A percentile compares a stretch with the other conserved stretches of the same genome.
phyloP scores from a whole-genome alignment of 1,140 invertebrate species.

The Cherax quadricarinatus region DNA sequence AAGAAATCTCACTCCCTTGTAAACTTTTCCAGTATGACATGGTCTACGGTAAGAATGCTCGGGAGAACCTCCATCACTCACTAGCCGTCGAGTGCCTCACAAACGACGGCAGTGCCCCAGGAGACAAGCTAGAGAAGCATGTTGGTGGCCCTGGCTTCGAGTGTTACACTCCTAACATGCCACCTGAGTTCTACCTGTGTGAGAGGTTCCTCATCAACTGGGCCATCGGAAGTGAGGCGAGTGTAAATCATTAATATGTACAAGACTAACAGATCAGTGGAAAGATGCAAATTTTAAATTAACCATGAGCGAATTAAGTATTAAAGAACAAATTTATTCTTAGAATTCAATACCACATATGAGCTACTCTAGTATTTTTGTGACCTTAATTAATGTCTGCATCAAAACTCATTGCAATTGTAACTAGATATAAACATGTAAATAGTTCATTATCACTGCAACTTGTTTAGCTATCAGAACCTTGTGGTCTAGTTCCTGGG shows the following conservation, averaged over 20 bases:
- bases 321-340: no score
- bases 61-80: conserved; percentile 47
- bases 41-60: conserved; percentile 49
- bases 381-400: no score
- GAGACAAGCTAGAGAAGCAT: conserved; percentile 40
- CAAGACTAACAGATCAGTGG: no score
- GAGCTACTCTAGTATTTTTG: no score
- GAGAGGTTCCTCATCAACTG: conserved; percentile 70
- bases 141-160: conserved; percentile 52
- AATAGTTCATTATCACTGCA: no score
- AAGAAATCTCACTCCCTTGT: neutral
- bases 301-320: no score
- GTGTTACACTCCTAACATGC: conserved; percentile 69
- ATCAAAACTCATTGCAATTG: no score
- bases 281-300: no score
- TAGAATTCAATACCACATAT: no score
- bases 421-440: no score
- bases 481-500: no score
- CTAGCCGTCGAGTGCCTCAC: conserved; percentile 63
- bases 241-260: neutral
- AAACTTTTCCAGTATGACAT: conserved; percentile 49
- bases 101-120: conserved; percentile 6
- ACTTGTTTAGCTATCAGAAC: no score
- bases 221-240: conserved; percentile 68
- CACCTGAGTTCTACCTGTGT: conserved; percentile 55